Evolutionary conservation across 2,113 vertebrate genomes (phyloP).

Genomic region (Arizona elegans): DNA sequence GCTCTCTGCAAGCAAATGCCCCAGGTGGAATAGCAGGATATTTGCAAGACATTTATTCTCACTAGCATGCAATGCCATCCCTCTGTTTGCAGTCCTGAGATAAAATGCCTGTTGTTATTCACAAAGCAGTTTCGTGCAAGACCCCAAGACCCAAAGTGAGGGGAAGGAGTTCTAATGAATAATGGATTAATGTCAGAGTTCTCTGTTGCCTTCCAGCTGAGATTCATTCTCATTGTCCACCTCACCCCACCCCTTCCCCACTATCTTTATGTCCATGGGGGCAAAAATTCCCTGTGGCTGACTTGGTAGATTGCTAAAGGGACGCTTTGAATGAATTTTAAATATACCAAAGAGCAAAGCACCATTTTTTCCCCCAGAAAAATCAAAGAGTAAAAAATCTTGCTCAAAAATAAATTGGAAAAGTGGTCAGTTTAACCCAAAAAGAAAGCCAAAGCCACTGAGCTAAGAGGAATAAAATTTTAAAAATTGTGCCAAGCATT

Average conservation of each 20-base stretch:
- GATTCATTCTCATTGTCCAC: conserved; percentile 4
- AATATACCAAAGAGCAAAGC: conserved; percentile 2
- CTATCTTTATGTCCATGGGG: conserved; percentile 26
- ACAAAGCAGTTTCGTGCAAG: conserved; percentile 43
- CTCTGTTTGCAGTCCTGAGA: conserved; percentile 14
- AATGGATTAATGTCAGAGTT: conserved; percentile 35
- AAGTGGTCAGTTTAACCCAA: neutral
- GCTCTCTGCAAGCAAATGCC: neutral
- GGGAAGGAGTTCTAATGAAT: conserved; percentile 52
- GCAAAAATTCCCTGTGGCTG: neutral
- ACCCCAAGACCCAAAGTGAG: conserved; percentile 22
- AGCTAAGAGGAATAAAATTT: neutral
- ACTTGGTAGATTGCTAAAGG: conserved; percentile 30
- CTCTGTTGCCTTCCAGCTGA: conserved; percentile 32
- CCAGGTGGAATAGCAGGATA: neutral
- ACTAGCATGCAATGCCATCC: conserved; percentile 15
- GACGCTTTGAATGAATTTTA: conserved; percentile 15
- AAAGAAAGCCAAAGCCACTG: neutral
- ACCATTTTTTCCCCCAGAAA: neutral
- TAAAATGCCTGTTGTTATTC: conserved; percentile 41
- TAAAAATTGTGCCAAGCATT: neutral
- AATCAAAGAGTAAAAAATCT: conserved; percentile 27
- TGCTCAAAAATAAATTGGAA: neutral
- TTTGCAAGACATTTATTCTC: conserved; percentile 1
- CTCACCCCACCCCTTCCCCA: neutral